Conservation (phyloP, 2,113 vertebrate species). For the Cervus canadensis region DNA sequence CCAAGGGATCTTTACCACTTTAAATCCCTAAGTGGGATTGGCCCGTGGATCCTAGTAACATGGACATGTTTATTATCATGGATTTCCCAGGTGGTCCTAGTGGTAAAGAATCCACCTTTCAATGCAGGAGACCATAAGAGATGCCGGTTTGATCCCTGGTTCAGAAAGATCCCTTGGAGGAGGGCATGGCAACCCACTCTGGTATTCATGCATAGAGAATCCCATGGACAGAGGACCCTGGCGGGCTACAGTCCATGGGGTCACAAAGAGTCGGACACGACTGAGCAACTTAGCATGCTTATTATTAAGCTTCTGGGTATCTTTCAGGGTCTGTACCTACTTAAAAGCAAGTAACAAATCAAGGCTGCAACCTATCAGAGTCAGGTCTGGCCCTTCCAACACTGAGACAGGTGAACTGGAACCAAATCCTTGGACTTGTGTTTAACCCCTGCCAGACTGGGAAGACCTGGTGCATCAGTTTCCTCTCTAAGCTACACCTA, state of each 20-base stretch:
- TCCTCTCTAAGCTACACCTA: not conserved
- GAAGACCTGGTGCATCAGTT: not conserved
- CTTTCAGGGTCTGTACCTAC: not conserved
- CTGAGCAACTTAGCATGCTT: not conserved
- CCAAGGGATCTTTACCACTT: not conserved
- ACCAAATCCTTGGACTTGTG: rapidly evolving
- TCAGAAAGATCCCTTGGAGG: not conserved
- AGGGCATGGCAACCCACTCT: not conserved
- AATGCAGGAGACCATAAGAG: not conserved
- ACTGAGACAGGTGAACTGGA: not conserved
- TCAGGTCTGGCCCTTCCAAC: not conserved
- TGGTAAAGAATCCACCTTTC: not conserved
- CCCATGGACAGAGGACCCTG: not conserved
- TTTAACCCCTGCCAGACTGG: not conserved
- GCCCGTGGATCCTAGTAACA: not conserved
- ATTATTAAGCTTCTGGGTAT: not conserved
- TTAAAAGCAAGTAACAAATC: not conserved
- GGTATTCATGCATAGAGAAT: not conserved
- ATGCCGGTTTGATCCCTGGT: not conserved
- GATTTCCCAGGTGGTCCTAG: not conserved
- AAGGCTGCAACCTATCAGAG: not conserved
- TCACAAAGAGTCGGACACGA: not conserved
- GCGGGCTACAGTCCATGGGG: not conserved
- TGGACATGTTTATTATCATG: rapidly evolving
- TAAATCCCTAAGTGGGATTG: rapidly evolving